phyloP scores from a whole-genome alignment of 1,140 invertebrate genomes.

The Neocloeon triangulifer region DNA sequence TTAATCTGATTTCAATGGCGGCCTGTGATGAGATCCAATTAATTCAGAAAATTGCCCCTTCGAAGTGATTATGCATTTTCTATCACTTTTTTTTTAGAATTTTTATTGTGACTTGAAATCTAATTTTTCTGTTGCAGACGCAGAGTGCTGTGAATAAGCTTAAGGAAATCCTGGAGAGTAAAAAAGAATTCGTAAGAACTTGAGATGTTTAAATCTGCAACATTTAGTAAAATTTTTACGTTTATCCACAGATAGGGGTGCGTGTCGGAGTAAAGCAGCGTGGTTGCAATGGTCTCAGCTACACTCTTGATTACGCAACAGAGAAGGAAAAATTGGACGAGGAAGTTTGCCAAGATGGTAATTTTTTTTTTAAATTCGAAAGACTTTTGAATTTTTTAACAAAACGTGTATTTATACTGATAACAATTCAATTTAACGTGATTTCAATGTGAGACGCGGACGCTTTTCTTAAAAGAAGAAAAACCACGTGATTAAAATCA shows the following conservation, averaged over 20 bases:
- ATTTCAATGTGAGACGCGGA: too few relatives aligned
- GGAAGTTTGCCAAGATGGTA: conserved; percentile 89
- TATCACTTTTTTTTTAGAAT: too few relatives aligned
- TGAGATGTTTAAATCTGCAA: not conserved
- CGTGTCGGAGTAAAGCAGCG: conserved; percentile 90
- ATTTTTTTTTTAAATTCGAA: conserved; percentile 9
- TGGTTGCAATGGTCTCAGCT: conserved; percentile 96
- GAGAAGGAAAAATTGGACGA: conserved; percentile 90
- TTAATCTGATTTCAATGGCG: too few relatives aligned
- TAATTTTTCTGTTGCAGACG: conserved; percentile 45
- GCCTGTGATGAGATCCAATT: too few relatives aligned
- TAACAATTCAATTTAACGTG: too few relatives aligned
- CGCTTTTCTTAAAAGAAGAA: too few relatives aligned
- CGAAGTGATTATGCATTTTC: too few relatives aligned
- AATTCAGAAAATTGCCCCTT: too few relatives aligned
- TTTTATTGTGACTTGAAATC: too few relatives aligned
- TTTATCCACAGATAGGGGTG: conserved; percentile 45
- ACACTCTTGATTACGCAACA: conserved; percentile 85
- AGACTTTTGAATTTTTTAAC: too few relatives aligned
- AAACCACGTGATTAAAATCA: too few relatives aligned
- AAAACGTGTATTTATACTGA: too few relatives aligned
- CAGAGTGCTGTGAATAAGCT: conserved; percentile 59
- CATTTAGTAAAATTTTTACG: conserved; percentile 5
- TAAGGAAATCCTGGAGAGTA: conserved; percentile 48
- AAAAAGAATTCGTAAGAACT: conserved; percentile 41